Base-by-base conservation (phyloP, 2,888 invertebrate genomes). In the Byasa hedistus region DNA sequence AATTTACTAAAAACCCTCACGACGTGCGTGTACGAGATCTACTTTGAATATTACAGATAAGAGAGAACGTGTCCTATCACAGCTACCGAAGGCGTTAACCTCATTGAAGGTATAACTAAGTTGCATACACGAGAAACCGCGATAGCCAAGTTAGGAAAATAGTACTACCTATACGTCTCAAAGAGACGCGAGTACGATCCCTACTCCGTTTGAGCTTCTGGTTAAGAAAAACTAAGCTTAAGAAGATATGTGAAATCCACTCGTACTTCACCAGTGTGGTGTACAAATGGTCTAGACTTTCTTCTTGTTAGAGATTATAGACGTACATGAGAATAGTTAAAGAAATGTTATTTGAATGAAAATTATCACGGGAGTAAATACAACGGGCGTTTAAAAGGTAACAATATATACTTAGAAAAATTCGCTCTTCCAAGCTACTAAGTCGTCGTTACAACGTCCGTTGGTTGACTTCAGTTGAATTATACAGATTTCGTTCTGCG, bases 401-500 rank as follows among this genome's bases (percentile, higher is more conserved):
- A 58, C 36, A 52, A 51, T 51, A 57, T 55, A n/a, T 32, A 22
- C 51, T 54, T 48, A 27, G 65, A 58, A 66, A 62, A 62, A 66
- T 62, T 62, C 44, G 51, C 22, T 23, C 10, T 54, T 58, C 23
- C 27, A 21, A 62, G 54, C 52, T 59, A 27, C 51, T 27, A 59
- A 64, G 61, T 57, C 52, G 61, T 57, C 52, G 57, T 24, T 52
- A 52, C 52, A 57, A 32, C 61, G 65, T 52, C 57, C 22, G 61
- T 56, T 61, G 54, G 44, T 39, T 57, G 57, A 65, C 57, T 57
- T 23, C 61, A 55, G 57, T 66, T 66, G 62, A 66, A 58, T 66
- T 62, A 65, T 65, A 58, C 66, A 62, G 62, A 58, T 57, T 58
- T 62, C 39, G 57, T n/a, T 62, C 66, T 62, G 66, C 66, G 58